A percentile compares a stretch with the other conserved stretches of the same genome.
These are phyloP conservation scores for Melanchra persicariae DNA, from an alignment of 2,888 invertebrate species.

Conservation along the genomic window DNA sequence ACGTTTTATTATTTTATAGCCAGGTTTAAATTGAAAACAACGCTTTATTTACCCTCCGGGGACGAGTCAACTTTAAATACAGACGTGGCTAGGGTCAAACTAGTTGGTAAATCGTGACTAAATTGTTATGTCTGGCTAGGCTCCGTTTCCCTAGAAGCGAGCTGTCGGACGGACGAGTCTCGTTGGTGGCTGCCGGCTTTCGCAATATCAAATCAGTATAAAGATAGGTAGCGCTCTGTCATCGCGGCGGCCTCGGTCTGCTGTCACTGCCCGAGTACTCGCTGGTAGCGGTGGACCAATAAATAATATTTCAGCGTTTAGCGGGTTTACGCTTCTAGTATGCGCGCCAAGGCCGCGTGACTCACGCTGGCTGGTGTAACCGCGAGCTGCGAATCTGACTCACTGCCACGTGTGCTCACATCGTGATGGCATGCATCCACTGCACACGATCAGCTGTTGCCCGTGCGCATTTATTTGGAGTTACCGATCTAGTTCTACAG, in stretches of 20 bases:
- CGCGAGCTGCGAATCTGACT: slow-evolving; percentile 79
- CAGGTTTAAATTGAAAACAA: slow-evolving; percentile 72
- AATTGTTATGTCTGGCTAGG: slow-evolving; percentile 35
- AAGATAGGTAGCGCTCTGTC: slow-evolving; percentile 69
- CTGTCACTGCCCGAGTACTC: slow-evolving; percentile 71
- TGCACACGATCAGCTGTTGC: slow-evolving; percentile 70
- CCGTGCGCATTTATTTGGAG: slow-evolving; percentile 41
- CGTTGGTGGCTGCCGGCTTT: slow-evolving; percentile 50
- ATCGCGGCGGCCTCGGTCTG: slow-evolving; percentile 74
- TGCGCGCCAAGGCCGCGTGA: slow-evolving; percentile 86
- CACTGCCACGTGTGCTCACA: slow-evolving; percentile 75
- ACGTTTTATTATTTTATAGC: slow-evolving; percentile 80
- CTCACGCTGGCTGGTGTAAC: slow-evolving; percentile 81
- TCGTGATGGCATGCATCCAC: slow-evolving; percentile 58
- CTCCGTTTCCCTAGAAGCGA: slow-evolving; percentile 21
- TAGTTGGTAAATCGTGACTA: background rate
- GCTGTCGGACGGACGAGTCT: slow-evolving; percentile 26
- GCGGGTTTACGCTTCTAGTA: slow-evolving; percentile 78
- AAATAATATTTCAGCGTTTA: slow-evolving; percentile 85
- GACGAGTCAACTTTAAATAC: slow-evolving; percentile 28
- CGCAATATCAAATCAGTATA: slow-evolving; percentile 53
- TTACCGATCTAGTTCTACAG: slow-evolving; percentile 38
- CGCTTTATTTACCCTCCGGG: slow-evolving; percentile 56
- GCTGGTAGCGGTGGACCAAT: slow-evolving; percentile 78
- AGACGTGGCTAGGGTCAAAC: slow-evolving; percentile 23